Evolutionary conservation across 2,797 vertebrate species (phyloP), one percentile per base, ranked within the genome.

Genomic region (Cirrhinus molitorella): DNA sequence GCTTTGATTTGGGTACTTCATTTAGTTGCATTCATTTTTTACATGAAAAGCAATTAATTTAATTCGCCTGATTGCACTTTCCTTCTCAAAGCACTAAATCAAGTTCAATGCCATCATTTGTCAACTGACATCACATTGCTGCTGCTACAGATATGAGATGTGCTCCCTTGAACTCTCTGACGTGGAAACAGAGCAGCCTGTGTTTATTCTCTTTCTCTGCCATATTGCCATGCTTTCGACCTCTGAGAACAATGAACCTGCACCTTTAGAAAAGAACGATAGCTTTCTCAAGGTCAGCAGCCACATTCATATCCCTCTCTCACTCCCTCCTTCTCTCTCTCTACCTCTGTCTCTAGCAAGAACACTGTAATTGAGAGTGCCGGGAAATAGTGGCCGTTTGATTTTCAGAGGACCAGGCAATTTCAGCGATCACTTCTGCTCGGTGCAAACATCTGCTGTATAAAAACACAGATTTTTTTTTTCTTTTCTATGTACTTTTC

Each of bases 211-310:
- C 71, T 53, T 37, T 66, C 66, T 66, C 85, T 80, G 66, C 16
- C 31, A 45, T 6, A 72, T 68, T 75, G 17, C 73, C 80, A 78
- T 66, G 47, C 65, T 57, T 85, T 72, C n/a, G 21, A 79, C 85
- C 13, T 40, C 85, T 74, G 85, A 88, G 87, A 90, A 92, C 88
- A 91, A 90, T 88, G 76, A 85, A 88, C 83, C 85, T 86, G 78
- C 85, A 84, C 71, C 85, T 86, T 84, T 80, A 51, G 86, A 85
- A 85, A 84, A 25, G 76, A 89, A 59, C 61, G 81, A 86, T 83
- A 80, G 73, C 82, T 89, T 88, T 80, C 83, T 92, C 91, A 93
- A 93, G 92, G 92, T 93, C 91, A 89, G 85, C 75, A 68, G 68
- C 70, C 70, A 85, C 77, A 82, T 73, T 80, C 25, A 47, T 68